Percentiles rank a stretch among this genome's conserved stretches.
Evolutionary conservation across 2,888 invertebrate species (phyloP).

Genomic region (Trachelus tabidus): DNA sequence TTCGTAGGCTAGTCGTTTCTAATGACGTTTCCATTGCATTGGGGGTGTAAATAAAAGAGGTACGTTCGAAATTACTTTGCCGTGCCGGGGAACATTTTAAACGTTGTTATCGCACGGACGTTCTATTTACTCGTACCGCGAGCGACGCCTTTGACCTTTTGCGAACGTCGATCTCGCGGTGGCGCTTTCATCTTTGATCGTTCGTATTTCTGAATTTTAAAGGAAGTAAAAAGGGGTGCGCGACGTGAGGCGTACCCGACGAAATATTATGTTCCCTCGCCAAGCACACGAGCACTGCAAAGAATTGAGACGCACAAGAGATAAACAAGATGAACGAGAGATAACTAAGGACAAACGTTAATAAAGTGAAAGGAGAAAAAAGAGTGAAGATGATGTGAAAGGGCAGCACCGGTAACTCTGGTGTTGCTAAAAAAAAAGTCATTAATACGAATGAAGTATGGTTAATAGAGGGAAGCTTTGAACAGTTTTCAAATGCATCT

Average conservation of each 20-base stretch:
- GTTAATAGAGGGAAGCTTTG: conserved; percentile 44
- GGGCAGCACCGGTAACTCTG: background rate
- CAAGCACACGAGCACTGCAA: conserved; percentile 30
- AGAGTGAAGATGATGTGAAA: background rate
- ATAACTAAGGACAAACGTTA: conserved; percentile 19
- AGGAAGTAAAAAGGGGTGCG: background rate
- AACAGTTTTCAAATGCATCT: conserved; percentile 50
- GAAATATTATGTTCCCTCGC: background rate
- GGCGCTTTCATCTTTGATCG: background rate
- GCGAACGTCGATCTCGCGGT: background rate
- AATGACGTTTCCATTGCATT: conserved; percentile 57
- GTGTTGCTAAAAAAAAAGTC: background rate
- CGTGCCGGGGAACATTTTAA: conserved; percentile 43
- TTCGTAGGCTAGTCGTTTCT: conserved; percentile 52
- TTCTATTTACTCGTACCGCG: background rate
- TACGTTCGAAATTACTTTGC: conserved; percentile 42
- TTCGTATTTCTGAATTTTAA: background rate
- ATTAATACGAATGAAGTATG: background rate
- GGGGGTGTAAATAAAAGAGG: conserved; percentile 45
- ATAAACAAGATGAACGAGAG: conserved; percentile 8
- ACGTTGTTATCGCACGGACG: no score
- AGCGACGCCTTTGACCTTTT: background rate
- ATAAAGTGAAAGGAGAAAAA: background rate
- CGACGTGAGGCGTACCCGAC: background rate
- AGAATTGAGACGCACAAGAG: conserved; percentile 30